A percentile compares a stretch with the other conserved stretches of the same genome.
Conservation (phyloP, 1,140 invertebrate species). For the Drepana arcuata region DNA sequence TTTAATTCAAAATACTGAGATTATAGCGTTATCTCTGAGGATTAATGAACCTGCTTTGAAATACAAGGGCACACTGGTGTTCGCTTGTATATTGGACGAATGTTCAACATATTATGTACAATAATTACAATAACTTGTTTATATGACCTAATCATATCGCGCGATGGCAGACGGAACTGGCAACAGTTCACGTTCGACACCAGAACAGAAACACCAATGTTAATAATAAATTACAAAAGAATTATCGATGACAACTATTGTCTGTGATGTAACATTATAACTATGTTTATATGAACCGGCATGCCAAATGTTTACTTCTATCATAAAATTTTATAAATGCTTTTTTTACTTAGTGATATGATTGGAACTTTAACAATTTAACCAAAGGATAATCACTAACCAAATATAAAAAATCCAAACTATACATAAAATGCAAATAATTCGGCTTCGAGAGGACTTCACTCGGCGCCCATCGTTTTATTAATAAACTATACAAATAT, state of each 20-base stretch:
- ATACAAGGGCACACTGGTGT: no score
- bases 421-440: constrained; percentile 22
- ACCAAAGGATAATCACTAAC: constrained; percentile 26
- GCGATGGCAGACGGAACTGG: not conserved
- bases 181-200: not conserved
- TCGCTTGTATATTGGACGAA: constrained; percentile 36
- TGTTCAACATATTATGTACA: constrained; percentile 56
- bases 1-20: no score
- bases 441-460: constrained; percentile 36
- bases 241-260: no score
- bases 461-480: constrained; percentile 10
- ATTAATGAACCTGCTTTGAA: no score
- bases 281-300: constrained; percentile 16
- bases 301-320: constrained; percentile 9
- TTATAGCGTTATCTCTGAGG: no score
- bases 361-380: constrained; percentile 15
- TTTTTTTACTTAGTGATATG: constrained; percentile 25
- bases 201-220: not conserved
- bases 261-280: no score
- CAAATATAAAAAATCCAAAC: constrained; percentile 23
- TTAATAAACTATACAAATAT: not conserved
- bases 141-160: not conserved
- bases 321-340: constrained; percentile 8
- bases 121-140: constrained; percentile 25
- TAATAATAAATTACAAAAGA: not conserved